These are phyloP conservation scores for Drosophila diplacantha DNA, from an alignment of 2,888 invertebrate genomes.

Conservation along the genomic window DNA sequence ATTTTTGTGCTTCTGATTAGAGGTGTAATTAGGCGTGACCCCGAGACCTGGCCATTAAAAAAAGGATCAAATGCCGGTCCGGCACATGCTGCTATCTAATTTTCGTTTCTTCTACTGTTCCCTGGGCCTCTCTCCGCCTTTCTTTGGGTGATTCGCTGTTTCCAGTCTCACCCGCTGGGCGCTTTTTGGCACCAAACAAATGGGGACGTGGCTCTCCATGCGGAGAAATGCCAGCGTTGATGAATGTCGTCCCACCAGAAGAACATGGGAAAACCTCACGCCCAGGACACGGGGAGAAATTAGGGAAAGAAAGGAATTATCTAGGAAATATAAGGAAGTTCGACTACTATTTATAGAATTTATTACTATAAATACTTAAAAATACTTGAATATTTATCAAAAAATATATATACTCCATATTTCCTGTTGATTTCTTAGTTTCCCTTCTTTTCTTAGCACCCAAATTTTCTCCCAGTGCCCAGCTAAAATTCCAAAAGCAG, in stretches of 20 bases:
- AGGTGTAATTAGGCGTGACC: conserved; percentile 63
- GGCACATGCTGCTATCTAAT: conserved; percentile 61
- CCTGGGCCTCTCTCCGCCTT: conserved; percentile 11
- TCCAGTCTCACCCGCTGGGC: conserved; percentile 51
- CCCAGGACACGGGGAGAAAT: background rate
- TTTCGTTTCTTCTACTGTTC: conserved; percentile 29
- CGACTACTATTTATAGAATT: background rate
- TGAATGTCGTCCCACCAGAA: conserved; percentile 53
- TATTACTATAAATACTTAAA: too few relatives aligned
- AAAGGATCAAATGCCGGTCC: conserved; percentile 62
- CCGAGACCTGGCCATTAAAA: conserved; percentile 30
- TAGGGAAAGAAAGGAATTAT: too few relatives aligned
- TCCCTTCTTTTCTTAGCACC: too few relatives aligned
- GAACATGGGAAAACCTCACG: conserved; percentile 28
- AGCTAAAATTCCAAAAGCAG: conserved; percentile 52
- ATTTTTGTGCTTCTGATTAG: conserved; percentile 53
- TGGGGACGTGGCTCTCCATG: conserved; percentile 49
- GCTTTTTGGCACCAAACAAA: conserved; percentile 56
- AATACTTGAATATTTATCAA: too few relatives aligned
- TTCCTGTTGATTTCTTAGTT: too few relatives aligned
- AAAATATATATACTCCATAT: too few relatives aligned
- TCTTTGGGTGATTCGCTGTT: conserved; percentile 11
- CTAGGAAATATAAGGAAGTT: background rate
- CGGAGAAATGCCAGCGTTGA: conserved; percentile 51
- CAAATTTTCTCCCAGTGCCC: conserved; percentile 16